Conservation (phyloP, 2,113 vertebrate species). For the Pagrus major region DNA sequence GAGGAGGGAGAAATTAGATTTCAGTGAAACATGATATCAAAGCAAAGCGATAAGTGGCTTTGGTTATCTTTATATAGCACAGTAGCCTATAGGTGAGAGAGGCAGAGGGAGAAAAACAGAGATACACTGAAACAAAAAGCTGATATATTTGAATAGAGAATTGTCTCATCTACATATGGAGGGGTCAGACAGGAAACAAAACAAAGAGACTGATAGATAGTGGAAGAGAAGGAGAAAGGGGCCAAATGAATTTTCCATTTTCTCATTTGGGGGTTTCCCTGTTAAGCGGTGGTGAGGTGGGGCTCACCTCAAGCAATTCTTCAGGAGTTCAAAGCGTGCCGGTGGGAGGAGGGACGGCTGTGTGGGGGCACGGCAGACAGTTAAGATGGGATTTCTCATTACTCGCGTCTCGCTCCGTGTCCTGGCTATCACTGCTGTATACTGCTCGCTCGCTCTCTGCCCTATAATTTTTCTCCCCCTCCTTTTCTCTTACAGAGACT, state of each 20-base stretch:
- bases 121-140: background rate
- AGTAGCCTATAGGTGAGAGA: constrained; percentile 18
- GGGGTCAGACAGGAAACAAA: constrained; percentile 40
- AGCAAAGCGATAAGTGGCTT: constrained; percentile 43
- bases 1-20: constrained; percentile 36
- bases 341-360: constrained; percentile 48
- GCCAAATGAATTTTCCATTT: constrained; percentile 43
- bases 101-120: background rate
- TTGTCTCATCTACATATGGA: background rate
- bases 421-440: constrained; percentile 59
- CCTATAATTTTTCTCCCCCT: constrained; percentile 63
- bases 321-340: constrained; percentile 66
- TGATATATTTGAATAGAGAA: background rate
- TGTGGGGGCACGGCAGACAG: constrained; percentile 60
- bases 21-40: constrained; percentile 50
- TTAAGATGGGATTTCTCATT: constrained; percentile 80
- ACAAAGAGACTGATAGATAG: constrained; percentile 28
- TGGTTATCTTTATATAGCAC: constrained; percentile 37
- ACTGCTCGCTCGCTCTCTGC: constrained; percentile 56
- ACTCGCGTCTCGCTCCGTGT: constrained; percentile 70
- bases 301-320: constrained; percentile 65
- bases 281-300: constrained; percentile 44
- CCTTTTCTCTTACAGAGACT: constrained; percentile 52
- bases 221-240: background rate
- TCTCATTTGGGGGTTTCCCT: constrained; percentile 71